Evolutionary conservation across 2,113 vertebrate species (phyloP), one percentile per base, ranked within the genome.

Genomic region (Poeciliopsis retropinna): DNA sequence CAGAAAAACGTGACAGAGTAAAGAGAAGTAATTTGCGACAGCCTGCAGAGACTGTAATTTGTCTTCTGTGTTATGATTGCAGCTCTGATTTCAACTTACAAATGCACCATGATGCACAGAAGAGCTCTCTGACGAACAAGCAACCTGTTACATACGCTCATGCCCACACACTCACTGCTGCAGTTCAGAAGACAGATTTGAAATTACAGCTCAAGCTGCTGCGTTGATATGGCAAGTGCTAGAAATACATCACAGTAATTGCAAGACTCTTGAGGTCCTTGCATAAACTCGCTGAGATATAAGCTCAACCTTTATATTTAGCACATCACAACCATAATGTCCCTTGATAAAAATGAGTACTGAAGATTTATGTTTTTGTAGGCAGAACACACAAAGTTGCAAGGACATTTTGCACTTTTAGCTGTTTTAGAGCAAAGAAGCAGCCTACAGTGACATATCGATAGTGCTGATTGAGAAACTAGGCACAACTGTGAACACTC

Each of bases 401-500:
- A 54, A 62, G 37, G 69, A 41, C 73, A 70, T 22, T 69, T 51
- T 84, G 64, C 14, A 70, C 39, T n/a, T 29, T 37, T 69, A 68
- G 34, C 29, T 31, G 31, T 74, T 31, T 79, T 32, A 28, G 11
- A 73, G 76, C 22, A 76, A 75, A 30, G 79, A n/a, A 28, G n/a
- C 3, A 65, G 32, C 63, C 64, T 61, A 44, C 78, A 69, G 76
- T 79, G 75, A 85, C 80, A 84, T 65, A 79, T 80, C 83, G 51
- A 69, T 90, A 87, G 83, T 83, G 77, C 60, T 85, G 88, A 90
- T 91, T 71, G 67, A 76, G 78, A 85, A 64, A 29, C 75, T 31
- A 41, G 41, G 57, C 62, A 72, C 72, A 69, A 83, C 67, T 0
- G 32, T 82, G 78, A 85, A 88, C 88, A 88, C 85, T 92, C 85